Evolutionary conservation across 2,113 vertebrate species (phyloP).

Genomic region (Oncorhynchus tshawytscha): DNA sequence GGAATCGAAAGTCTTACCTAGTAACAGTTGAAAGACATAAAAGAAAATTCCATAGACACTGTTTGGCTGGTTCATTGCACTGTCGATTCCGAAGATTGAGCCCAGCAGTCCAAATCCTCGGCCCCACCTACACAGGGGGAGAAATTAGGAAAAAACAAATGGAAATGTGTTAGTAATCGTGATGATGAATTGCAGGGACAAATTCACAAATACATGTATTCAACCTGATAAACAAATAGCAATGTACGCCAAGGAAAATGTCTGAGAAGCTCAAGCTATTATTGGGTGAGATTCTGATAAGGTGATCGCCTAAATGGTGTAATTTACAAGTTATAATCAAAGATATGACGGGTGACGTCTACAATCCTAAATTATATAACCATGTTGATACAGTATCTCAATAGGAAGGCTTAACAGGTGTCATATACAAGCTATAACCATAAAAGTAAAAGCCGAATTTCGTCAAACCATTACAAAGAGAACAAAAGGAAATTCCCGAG

Average conservation of each 20-base stretch:
- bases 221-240: not conserved
- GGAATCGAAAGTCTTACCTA: conserved; percentile 81
- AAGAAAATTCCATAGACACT: conserved; percentile 97
- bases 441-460: not conserved
- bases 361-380: too few relatives aligned
- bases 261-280: not conserved
- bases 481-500: not conserved
- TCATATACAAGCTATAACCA: too few relatives aligned
- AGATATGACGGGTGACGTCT: too few relatives aligned
- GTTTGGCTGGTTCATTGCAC: conserved; percentile 98
- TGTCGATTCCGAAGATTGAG: conserved; percentile 97
- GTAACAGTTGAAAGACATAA: conserved; percentile 97
- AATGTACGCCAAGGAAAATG: not conserved
- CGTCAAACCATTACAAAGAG: not conserved
- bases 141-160: conserved; percentile 7
- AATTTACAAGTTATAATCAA: too few relatives aligned
- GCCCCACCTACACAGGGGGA: conserved; percentile 89
- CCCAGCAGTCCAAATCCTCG: conserved; percentile 96
- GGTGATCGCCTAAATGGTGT: too few relatives aligned
- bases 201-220: too few relatives aligned
- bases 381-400: too few relatives aligned
- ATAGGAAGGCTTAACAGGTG: too few relatives aligned
- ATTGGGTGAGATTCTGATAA: too few relatives aligned
- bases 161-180: not conserved
- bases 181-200: too few relatives aligned